Conservation (phyloP, 2,113 vertebrate genomes). For the Oncorhynchus masou region DNA sequence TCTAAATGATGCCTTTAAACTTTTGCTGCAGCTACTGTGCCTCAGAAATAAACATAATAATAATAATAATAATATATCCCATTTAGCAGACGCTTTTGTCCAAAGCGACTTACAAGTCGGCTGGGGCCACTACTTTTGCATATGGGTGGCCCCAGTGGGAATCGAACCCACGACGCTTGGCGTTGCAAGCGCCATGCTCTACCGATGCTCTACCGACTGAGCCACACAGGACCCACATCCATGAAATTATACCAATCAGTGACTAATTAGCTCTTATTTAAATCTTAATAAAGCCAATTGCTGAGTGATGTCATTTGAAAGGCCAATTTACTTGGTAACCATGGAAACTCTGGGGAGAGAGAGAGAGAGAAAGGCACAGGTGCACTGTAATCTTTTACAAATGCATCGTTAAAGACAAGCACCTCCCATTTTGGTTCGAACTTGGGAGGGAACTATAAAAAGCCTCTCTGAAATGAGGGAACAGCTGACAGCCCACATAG, state of each 20-base stretch:
- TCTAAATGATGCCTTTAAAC: no score
- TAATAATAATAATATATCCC: no score
- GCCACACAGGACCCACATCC: no score
- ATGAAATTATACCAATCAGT: neutral
- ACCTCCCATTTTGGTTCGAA: neutral
- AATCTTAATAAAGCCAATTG: neutral
- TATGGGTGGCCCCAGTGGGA: no score
- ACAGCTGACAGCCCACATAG: constrained; percentile 17
- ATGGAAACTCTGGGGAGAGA: neutral
- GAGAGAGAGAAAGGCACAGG: neutral
- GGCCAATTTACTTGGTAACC: neutral
- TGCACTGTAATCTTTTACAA: neutral
- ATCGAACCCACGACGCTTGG: no score
- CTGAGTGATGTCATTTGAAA: neutral
- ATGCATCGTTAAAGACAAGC: neutral
- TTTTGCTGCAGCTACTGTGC: no score
- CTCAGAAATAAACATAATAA: no score
- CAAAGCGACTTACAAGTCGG: no score
- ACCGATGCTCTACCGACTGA: no score
- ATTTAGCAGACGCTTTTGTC: no score
- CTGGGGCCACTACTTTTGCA: no score
- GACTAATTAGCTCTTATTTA: neutral
- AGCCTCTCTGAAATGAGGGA: constrained; percentile 12
- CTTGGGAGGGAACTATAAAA: constrained; percentile 18
- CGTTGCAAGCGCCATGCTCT: no score